Conservation (phyloP, 2,113 vertebrate species). For the Brachirus orientalis region DNA sequence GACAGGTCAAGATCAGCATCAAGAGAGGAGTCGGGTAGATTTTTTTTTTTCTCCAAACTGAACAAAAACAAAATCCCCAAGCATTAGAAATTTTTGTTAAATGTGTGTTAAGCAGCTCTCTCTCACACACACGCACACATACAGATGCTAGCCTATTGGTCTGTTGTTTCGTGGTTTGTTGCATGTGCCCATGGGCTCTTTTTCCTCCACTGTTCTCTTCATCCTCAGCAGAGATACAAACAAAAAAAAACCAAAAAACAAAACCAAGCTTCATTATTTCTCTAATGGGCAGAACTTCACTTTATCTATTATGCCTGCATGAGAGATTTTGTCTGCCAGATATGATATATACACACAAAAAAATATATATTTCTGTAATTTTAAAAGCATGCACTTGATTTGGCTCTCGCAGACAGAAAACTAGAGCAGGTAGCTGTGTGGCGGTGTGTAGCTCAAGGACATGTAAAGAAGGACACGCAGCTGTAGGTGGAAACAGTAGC, state of each 20-base stretch:
- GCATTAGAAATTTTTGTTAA: conserved; percentile 28
- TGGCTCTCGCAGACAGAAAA: conserved; percentile 30
- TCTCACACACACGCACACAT: conserved; percentile 18
- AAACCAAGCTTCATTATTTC: conserved; percentile 56
- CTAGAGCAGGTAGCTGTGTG: conserved; percentile 32
- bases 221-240: conserved; percentile 31
- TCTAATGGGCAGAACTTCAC: conserved; percentile 39
- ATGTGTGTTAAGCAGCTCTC: conserved; percentile 29
- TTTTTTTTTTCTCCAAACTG: not conserved
- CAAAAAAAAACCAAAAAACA: not conserved
- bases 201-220: conserved; percentile 52
- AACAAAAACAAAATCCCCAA: conserved; percentile 18
- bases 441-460: conserved; percentile 46
- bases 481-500: conserved; percentile 20
- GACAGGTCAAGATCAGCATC: conserved; percentile 51
- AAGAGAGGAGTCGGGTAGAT: conserved; percentile 21
- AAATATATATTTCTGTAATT: conserved; percentile 11
- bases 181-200: conserved; percentile 62
- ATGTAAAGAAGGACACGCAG: conserved; percentile 42
- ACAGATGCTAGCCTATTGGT: conserved; percentile 59
- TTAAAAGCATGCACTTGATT: conserved; percentile 9
- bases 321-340: conserved; percentile 38
- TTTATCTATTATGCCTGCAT: conserved; percentile 42
- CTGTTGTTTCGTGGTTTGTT: conserved; percentile 66
- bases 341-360: not conserved